These are phyloP conservation scores for Stenichneumon culpator DNA, from an alignment of 2,888 invertebrate species.

Conservation along the genomic window DNA sequence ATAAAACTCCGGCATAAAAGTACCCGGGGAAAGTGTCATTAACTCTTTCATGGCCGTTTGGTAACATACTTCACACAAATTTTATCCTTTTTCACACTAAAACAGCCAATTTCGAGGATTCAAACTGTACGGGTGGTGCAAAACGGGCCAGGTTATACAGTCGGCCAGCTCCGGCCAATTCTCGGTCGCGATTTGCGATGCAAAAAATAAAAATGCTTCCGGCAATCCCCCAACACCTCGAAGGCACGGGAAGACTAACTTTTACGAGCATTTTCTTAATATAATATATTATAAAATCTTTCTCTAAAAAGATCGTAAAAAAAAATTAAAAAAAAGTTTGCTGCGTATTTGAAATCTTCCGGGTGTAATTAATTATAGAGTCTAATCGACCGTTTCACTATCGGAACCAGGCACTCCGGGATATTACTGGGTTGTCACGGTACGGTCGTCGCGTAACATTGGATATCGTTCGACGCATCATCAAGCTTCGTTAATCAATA, in stretches of 20 bases:
- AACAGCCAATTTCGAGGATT: neutral
- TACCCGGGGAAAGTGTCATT: neutral
- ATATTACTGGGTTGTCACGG: neutral
- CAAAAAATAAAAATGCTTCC: too few species aligned
- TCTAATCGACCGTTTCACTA: neutral
- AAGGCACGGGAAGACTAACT: too few species aligned
- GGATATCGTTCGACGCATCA: slow-evolving; percentile 8
- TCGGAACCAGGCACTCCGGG: neutral
- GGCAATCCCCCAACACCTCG: too few species aligned
- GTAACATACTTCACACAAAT: neutral
- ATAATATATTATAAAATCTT: too few species aligned
- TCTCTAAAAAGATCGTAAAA: too few species aligned
- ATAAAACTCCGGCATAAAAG: slow-evolving; percentile 13
- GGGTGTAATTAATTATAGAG: neutral
- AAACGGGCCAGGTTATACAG: too few species aligned
- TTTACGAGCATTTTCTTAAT: too few species aligned
- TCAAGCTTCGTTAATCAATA: slow-evolving; percentile 63
- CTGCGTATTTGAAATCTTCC: neutral
- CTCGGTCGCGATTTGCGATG: too few species aligned
- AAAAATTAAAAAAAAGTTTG: neutral
- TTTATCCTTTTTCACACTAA: slow-evolving; percentile 1
- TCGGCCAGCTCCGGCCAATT: too few species aligned
- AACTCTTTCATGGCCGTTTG: neutral
- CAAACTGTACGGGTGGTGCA: too few species aligned
- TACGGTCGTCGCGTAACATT: neutral